A percentile compares a stretch with the other conserved stretches of the same genome.
Evolutionary conservation across 2,797 vertebrate genomes (phyloP).

Genomic region (Sorex maritimensis): DNA sequence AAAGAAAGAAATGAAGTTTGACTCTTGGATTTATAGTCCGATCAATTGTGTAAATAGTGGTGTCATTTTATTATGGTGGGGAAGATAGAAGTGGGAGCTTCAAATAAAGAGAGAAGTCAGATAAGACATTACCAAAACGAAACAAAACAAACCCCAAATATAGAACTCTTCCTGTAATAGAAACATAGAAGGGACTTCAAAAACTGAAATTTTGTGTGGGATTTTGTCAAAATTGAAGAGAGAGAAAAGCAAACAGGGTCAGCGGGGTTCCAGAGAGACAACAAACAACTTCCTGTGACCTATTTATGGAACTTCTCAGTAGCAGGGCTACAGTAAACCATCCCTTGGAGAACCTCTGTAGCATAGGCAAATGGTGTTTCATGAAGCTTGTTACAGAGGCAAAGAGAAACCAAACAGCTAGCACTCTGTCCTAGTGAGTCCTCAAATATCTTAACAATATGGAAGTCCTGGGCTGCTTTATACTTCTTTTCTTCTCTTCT

Average conservation of each 20-base stretch:
- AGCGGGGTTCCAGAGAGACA: not conserved
- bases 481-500: not conserved
- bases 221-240: constrained; percentile 5
- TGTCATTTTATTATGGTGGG: not conserved
- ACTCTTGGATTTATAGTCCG: not conserved
- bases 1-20: constrained; percentile 5
- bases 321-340: not conserved
- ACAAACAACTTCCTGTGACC: not conserved
- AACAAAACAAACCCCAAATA: not conserved
- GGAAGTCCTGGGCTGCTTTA: not conserved
- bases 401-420: not conserved
- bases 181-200: not conserved
- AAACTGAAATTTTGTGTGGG: not conserved
- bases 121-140: not conserved
- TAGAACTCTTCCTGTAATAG: not conserved
- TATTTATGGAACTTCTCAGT: not conserved
- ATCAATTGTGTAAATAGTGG: not conserved
- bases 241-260: not conserved
- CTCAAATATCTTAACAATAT: not conserved
- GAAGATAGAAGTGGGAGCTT: not conserved
- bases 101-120: constrained; percentile 17
- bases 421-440: not conserved
- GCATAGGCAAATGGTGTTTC: no score
- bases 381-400: not conserved
- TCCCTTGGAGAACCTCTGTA: not conserved